Evolutionary conservation across 2,797 vertebrate genomes (phyloP).

Genomic region (Danio tinwini): DNA sequence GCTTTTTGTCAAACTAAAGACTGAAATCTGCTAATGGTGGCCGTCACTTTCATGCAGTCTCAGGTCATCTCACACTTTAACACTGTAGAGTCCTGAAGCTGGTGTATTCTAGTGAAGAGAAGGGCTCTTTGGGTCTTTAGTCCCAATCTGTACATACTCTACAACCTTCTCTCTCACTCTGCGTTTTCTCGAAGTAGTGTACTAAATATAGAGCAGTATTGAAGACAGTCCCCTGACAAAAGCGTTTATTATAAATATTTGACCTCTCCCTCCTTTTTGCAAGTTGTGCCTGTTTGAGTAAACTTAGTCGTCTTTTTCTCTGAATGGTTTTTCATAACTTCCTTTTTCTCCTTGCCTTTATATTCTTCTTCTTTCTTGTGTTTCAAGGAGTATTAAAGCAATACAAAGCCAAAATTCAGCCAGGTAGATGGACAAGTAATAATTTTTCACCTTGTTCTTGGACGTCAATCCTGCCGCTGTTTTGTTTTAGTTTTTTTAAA

Average conservation of each 20-base stretch:
- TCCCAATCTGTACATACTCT: constrained; percentile 65
- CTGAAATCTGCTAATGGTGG: background rate
- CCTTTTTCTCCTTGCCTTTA: constrained; percentile 27
- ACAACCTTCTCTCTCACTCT: constrained; percentile 30
- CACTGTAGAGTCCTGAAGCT: constrained; percentile 45
- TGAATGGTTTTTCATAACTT: constrained; percentile 17
- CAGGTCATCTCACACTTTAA: constrained; percentile 17
- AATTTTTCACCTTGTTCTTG: constrained; percentile 21
- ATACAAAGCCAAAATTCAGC: constrained; percentile 53
- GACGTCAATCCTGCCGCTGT: constrained; percentile 31
- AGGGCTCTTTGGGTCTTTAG: constrained; percentile 63
- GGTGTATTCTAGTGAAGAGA: constrained; percentile 57
- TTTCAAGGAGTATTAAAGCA: constrained; percentile 56
- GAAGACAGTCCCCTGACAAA: constrained; percentile 9
- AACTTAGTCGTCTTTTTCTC: background rate
- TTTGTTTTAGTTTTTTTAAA: background rate
- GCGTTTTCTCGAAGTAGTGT: constrained; percentile 29
- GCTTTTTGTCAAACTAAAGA: background rate
- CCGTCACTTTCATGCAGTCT: constrained; percentile 10
- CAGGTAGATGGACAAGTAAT: constrained; percentile 52
- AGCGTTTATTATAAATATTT: constrained; percentile 15
- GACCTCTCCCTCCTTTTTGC: background rate
- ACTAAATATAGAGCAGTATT: constrained; percentile 8
- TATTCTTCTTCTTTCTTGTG: constrained; percentile 8
- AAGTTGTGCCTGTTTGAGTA: constrained; percentile 23